A percentile compares a stretch with the other conserved stretches of the same genome.
phyloP scores from a whole-genome alignment of 2,888 invertebrate species.

The Troides helena region DNA sequence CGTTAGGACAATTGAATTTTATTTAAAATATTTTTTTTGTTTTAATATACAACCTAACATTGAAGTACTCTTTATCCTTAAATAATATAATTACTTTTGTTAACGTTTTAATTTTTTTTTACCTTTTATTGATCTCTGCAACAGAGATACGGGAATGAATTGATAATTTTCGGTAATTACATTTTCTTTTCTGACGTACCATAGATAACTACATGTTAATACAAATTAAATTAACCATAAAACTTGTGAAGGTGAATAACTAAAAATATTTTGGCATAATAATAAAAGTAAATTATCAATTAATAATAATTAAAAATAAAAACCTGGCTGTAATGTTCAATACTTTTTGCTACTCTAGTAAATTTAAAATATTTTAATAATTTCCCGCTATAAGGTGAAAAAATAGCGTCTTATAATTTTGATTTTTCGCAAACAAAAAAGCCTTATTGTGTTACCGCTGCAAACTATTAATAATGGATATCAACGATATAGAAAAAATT shows the following conservation, averaged over 20 bases:
- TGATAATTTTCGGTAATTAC: background rate
- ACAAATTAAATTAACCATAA: too few species aligned
- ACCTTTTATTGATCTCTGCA: background rate
- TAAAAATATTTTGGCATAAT: too few species aligned
- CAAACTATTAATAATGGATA: slow-evolving; percentile 45
- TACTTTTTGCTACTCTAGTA: too few species aligned
- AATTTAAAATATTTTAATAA: too few species aligned
- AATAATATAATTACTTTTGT: background rate
- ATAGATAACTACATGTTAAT: background rate
- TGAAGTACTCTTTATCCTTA: background rate
- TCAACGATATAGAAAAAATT: slow-evolving; percentile 53
- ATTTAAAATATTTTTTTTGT: background rate
- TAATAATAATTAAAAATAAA: too few species aligned
- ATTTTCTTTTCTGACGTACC: background rate
- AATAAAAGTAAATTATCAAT: too few species aligned
- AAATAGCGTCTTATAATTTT: too few species aligned
- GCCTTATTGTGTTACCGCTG: too few species aligned
- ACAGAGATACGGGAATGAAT: background rate
- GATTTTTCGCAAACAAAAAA: too few species aligned
- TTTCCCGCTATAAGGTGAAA: too few species aligned
- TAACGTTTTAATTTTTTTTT: background rate
- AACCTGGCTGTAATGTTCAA: too few species aligned
- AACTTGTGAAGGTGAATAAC: too few species aligned
- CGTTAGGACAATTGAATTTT: background rate
- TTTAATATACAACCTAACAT: background rate